Percentiles rank a stretch among this genome's conserved stretches.
These are phyloP conservation scores for Percopsis transmontana DNA, from an alignment of 2,113 vertebrate species.

Conservation along the genomic window DNA sequence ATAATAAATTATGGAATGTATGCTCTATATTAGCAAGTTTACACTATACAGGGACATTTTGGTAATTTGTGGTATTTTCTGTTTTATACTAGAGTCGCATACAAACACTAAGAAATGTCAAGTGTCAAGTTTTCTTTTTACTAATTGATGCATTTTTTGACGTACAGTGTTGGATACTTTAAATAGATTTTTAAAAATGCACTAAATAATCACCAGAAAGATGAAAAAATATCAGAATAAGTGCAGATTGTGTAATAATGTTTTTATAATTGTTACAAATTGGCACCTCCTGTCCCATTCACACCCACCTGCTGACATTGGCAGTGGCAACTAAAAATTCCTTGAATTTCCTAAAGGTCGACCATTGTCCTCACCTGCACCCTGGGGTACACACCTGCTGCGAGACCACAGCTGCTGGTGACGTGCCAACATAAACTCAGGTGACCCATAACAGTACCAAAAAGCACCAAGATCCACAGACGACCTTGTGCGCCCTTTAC, in stretches of 20 bases:
- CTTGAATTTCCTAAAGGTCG: conserved; percentile 71
- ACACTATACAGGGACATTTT: too few relatives aligned
- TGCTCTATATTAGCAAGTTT: too few relatives aligned
- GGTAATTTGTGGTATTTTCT: too few relatives aligned
- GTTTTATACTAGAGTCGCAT: too few relatives aligned
- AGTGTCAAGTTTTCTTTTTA: too few relatives aligned
- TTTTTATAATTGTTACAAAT: conserved; percentile 7
- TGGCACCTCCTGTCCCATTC: conserved; percentile 25
- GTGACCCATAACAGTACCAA: conserved; percentile 60
- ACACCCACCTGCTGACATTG: conserved; percentile 47
- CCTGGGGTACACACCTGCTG: conserved; percentile 59
- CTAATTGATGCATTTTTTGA: too few relatives aligned
- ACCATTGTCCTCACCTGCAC: conserved; percentile 64
- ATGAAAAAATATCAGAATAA: background rate
- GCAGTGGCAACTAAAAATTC: conserved; percentile 63
- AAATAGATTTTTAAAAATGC: background rate
- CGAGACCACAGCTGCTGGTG: conserved; percentile 58
- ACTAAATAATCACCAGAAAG: background rate
- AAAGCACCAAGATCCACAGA: conserved; percentile 47
- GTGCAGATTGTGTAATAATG: background rate
- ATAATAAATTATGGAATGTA: too few relatives aligned
- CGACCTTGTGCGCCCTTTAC: conserved; percentile 25
- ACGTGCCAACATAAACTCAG: conserved; percentile 64
- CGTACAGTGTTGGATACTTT: too few relatives aligned
- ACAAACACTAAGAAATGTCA: too few relatives aligned